Conservation (phyloP, 1,140 invertebrate genomes). For the Amyelois transitella region DNA sequence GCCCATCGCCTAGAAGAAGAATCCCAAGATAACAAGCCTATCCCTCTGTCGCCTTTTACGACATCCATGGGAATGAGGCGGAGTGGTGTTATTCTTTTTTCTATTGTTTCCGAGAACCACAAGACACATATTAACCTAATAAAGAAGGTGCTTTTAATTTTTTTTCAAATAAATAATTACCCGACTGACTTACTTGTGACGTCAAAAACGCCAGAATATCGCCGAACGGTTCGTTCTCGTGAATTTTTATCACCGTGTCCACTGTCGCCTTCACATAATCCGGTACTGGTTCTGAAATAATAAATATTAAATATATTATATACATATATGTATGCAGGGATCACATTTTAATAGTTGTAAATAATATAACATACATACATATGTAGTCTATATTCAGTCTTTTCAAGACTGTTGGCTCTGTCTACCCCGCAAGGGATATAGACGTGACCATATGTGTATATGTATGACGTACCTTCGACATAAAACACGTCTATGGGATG, state of each 20-base stretch:
- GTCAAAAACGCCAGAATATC: conserved; percentile 97
- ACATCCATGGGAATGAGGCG: no score
- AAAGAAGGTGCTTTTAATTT: no score
- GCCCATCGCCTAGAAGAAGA: no score
- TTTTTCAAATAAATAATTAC: no score
- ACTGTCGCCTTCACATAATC: conserved; percentile 93
- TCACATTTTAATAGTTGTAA: not conserved
- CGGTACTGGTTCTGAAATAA: conserved; percentile 84
- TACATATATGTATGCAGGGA: not conserved
- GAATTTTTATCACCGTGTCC: conserved; percentile 92
- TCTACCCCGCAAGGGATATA: no score
- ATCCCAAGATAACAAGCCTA: no score
- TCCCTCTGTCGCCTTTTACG: no score
- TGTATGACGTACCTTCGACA: conserved; percentile 75
- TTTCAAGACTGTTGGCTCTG: no score
- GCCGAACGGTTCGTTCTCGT: conserved; percentile 85
- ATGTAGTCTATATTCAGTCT: not conserved
- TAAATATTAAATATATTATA: conserved; percentile 2
- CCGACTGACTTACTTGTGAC: conserved; percentile 76
- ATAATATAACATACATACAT: not conserved
- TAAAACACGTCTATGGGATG: conserved; percentile 94
- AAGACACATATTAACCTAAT: no score
- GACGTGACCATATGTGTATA: not conserved
- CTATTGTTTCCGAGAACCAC: no score
- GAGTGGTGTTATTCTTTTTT: no score